phyloP scores from a whole-genome alignment of 1,140 invertebrate genomes.

The Campoletis sonorensis region DNA sequence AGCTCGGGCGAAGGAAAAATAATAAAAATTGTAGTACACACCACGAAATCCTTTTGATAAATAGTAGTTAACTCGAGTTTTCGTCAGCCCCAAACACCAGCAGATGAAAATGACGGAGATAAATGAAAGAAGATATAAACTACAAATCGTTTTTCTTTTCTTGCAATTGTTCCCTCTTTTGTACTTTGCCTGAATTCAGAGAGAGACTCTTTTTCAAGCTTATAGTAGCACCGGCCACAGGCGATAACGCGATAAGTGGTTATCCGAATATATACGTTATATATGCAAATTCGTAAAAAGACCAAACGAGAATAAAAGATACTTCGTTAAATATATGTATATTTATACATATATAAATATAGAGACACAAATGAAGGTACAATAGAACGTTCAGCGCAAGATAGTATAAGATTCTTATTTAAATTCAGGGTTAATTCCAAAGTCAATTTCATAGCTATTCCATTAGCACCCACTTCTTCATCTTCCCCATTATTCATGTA shows the following conservation, averaged over 20 bases:
- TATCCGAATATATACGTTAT: conserved; percentile 29
- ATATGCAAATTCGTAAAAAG: conserved; percentile 38
- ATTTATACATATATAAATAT: neutral
- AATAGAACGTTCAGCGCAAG: no score
- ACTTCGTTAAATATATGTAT: no score
- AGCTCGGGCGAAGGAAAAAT: neutral
- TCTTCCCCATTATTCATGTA: neutral
- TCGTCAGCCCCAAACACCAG: neutral
- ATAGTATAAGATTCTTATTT: conserved; percentile 36
- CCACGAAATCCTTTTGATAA: neutral
- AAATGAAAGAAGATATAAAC: neutral
- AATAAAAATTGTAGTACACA: neutral
- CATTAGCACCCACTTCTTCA: conserved; percentile 32
- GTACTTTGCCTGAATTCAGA: neutral
- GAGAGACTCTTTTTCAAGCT: neutral
- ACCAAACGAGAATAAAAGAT: conserved; percentile 23
- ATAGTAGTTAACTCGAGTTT: neutral
- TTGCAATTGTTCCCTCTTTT: conserved; percentile 16
- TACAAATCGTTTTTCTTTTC: neutral
- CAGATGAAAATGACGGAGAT: neutral
- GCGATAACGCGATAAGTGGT: conserved; percentile 41
- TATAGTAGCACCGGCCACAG: conserved; percentile 1
- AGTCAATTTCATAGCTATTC: conserved; percentile 50
- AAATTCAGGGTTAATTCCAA: conserved; percentile 49
- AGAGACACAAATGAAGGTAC: no score